Conservation (phyloP, 2,888 invertebrate species). For the Blastobasis lacticolella region DNA sequence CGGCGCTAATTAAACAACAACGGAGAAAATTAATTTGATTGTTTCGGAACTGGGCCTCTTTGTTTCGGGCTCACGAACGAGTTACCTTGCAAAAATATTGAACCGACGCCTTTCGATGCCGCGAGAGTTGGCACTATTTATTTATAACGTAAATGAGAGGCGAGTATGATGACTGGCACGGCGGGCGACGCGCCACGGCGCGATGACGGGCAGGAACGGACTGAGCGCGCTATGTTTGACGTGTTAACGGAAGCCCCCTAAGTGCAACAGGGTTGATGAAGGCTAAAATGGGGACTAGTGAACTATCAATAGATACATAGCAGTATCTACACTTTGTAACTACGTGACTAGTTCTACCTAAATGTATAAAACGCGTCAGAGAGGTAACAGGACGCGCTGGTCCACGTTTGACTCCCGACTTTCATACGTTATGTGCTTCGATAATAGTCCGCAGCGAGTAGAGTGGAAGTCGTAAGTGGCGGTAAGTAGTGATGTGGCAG, state of each 20-base stretch:
- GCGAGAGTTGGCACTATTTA: constrained; percentile 35
- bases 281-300: constrained; percentile 1
- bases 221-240: constrained; percentile 44
- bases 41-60: constrained; percentile 67
- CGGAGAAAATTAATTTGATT: constrained; percentile 72
- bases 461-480: constrained; percentile 17
- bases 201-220: constrained; percentile 47
- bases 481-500: constrained; percentile 20
- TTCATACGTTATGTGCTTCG: too few relatives aligned
- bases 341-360: too few relatives aligned
- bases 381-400: too few relatives aligned
- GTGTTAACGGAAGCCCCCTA: constrained; percentile 46
- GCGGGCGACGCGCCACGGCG: constrained; percentile 26
- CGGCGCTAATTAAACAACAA: constrained; percentile 72
- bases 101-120: constrained; percentile 36
- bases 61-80: constrained; percentile 51
- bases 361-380: too few relatives aligned
- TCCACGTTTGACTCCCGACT: too few relatives aligned
- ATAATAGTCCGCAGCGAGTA: constrained; percentile 4
- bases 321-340: too few relatives aligned
- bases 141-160: constrained; percentile 12
- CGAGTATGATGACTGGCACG: constrained; percentile 23
- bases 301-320: too few relatives aligned
- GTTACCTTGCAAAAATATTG: constrained; percentile 60
- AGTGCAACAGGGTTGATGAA: constrained; percentile 45